phyloP scores from a whole-genome alignment of 1,140 invertebrate genomes.

The Forficula auricularia region DNA sequence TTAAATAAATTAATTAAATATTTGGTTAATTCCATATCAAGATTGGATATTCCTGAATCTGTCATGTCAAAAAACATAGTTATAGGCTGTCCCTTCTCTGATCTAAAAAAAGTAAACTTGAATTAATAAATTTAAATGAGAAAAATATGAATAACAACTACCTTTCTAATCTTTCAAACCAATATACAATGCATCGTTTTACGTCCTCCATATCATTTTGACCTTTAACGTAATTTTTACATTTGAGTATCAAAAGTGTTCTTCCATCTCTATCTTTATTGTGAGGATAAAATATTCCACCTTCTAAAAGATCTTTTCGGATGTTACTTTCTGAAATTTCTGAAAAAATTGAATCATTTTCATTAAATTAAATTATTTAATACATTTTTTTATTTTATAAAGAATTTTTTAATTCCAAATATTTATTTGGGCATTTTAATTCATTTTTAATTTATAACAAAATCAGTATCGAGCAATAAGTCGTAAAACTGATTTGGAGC shows the following conservation, averaged over 20 bases:
- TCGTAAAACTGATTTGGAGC: too few species aligned
- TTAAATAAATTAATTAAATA: conserved; percentile 78
- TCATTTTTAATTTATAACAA: too few species aligned
- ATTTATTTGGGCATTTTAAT: too few species aligned
- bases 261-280: conserved; percentile 68
- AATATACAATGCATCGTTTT: conserved; percentile 69
- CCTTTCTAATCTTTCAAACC: conserved; percentile 70
- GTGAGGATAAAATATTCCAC: conserved; percentile 55
- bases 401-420: too few species aligned
- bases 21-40: conserved; percentile 75
- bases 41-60: conserved; percentile 61
- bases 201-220: conserved; percentile 50
- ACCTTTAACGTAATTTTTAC: conserved; percentile 59
- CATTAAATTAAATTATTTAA: background rate
- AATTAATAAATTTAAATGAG: background rate
- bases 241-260: conserved; percentile 53
- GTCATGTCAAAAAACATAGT: conserved; percentile 81
- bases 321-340: conserved; percentile 51
- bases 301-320: conserved; percentile 49
- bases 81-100: conserved; percentile 57
- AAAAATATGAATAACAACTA: conserved; percentile 19
- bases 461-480: too few species aligned
- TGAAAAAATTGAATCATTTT: conserved; percentile 17
- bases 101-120: conserved; percentile 26
- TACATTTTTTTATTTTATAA: background rate